Evolutionary conservation across 1,140 invertebrate genomes (phyloP).

Genomic region (Zaprionus camerounensis): DNA sequence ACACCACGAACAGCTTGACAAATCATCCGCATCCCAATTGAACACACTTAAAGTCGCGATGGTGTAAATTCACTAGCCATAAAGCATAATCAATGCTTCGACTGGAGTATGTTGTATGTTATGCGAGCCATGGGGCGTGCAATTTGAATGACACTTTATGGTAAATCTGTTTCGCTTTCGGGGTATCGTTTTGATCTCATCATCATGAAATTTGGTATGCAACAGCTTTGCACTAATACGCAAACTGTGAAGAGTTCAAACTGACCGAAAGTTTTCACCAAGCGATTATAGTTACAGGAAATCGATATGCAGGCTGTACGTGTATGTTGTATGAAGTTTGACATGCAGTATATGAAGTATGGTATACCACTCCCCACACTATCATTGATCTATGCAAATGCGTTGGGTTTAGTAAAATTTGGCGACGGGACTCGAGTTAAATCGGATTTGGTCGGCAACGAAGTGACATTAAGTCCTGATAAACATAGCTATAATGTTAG

Average conservation of each 20-base stretch:
- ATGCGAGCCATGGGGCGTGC: background rate
- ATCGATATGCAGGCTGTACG: background rate
- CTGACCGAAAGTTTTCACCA: background rate
- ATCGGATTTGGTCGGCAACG: background rate
- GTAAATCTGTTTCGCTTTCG: background rate
- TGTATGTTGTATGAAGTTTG: background rate
- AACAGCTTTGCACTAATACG: background rate
- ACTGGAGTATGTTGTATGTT: background rate
- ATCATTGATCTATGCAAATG: too few species aligned
- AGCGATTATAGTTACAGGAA: background rate
- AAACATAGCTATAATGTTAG: background rate
- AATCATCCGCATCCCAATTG: background rate
- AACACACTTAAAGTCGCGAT: background rate
- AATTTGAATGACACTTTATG: constrained; percentile 2
- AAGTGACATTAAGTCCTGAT: constrained; percentile 1
- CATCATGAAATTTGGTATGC: background rate
- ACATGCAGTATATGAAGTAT: background rate
- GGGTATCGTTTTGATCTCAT: background rate
- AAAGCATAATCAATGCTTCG: background rate
- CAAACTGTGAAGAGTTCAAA: background rate
- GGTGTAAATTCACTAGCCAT: background rate
- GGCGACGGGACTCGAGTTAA: background rate
- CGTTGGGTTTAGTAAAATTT: too few species aligned
- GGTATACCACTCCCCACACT: too few species aligned
- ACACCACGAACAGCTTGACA: background rate